These are phyloP conservation scores for Ginglymostoma cirratum DNA, from an alignment of 2,113 vertebrate species.

Conservation along the genomic window DNA sequence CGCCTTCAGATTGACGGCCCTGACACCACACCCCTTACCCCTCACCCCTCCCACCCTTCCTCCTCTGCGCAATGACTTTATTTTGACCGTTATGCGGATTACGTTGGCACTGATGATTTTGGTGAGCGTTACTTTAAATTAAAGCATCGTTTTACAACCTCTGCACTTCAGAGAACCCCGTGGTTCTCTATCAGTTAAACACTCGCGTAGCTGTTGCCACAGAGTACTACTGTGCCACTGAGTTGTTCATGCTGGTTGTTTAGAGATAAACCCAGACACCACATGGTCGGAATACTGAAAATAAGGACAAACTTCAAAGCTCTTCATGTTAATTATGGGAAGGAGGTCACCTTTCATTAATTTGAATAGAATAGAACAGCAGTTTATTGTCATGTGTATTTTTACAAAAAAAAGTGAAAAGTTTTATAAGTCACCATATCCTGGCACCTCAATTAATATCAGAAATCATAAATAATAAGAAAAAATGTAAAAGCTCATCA, in stretches of 20 bases:
- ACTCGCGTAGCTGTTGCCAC: neutral
- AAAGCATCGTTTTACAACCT: neutral
- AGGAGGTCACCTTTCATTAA: neutral
- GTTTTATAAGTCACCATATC: too few relatives aligned
- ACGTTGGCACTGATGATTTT: neutral
- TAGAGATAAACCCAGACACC: neutral
- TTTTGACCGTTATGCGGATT: neutral
- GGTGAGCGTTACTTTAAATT: neutral
- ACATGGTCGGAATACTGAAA: neutral
- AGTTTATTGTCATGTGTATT: too few relatives aligned
- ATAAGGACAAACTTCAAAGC: neutral
- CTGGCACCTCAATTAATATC: too few relatives aligned
- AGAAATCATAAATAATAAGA: too few relatives aligned
- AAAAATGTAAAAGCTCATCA: too few relatives aligned
- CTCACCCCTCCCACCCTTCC: neutral
- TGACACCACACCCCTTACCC: constrained; percentile 2
- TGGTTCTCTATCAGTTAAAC: neutral
- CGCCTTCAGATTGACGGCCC: neutral
- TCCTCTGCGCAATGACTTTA: neutral
- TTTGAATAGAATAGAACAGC: too few relatives aligned
- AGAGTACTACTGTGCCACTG: neutral
- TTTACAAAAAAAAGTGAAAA: too few relatives aligned
- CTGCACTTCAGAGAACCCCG: neutral
- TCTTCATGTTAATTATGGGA: neutral
- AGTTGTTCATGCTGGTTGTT: neutral